Base-by-base conservation (phyloP, 2,797 vertebrate genomes). In the Otolemur crassicaudatus region DNA sequence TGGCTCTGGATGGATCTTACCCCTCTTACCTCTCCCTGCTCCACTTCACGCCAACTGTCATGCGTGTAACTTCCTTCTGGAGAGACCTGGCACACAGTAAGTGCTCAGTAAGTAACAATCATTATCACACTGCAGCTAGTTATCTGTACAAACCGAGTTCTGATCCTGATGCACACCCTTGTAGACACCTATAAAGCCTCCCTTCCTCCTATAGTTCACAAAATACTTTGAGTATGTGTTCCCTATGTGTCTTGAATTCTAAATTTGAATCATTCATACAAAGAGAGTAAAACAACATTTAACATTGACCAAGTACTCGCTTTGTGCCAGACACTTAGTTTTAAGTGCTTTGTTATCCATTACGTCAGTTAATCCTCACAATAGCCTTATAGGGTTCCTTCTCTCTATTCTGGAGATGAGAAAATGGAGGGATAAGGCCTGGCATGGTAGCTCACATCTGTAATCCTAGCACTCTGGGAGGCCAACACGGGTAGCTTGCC, bases 111-210 rank as follows among this genome's bases (percentile, higher is more conserved):
- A 75, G 34, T n/a, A 10, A 0, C 9, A n/a, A 2, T 34, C 19
- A 2, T n/a, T n/a, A 29, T 49, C 14, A 20, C 22, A 6, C 49
- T 13, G 20, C 20, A 43, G 56, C 40, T 8, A 53, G 40, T 27
- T 58, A 37, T 11, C 29, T 61, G 22, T 73, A 2, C 9, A 20
- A 7, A 27, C n/a, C 0, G 5, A n/a, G 34, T 76, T 75, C 61
- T 1, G 2, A 6, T 84, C 79, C 77, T 25, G 77, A 67, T 0
- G 0, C 23, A 8, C 8, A 3, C 29, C 29, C 20, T 11, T 0
- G 0, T 25, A 17, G 81, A 40, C 23, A 6, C 43, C 34, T 6
- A 65, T 7, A 40, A 61, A 40, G 23, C 3, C 29, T n/a, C 19
- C 76, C 46, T 93, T 40, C 70, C 49, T 65, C 72, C 40, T 61